A percentile compares a stretch with the other conserved stretches of the same genome.
These are phyloP conservation scores for Ecdyonurus torrentis DNA, from an alignment of 2,888 invertebrate genomes.

Conservation along the genomic window DNA sequence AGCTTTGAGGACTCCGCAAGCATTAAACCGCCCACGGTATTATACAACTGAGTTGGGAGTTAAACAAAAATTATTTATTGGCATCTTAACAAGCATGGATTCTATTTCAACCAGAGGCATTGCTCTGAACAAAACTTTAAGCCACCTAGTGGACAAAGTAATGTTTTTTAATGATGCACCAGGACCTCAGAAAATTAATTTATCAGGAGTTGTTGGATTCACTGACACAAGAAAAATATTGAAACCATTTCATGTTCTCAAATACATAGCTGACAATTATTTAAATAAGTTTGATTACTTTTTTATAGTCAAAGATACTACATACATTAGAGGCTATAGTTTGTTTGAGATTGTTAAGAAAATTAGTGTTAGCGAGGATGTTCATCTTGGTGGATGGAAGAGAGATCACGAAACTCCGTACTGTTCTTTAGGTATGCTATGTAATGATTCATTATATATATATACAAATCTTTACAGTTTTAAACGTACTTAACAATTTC, in stretches of 20 bases:
- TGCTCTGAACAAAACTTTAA: constrained; percentile 78
- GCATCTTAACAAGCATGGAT: constrained; percentile 60
- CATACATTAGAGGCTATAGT: constrained; percentile 66
- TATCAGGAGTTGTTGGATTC: constrained; percentile 62
- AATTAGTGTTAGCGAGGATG: constrained; percentile 69
- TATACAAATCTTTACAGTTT: constrained; percentile 12
- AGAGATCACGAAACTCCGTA: constrained; percentile 35
- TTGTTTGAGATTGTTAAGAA: constrained; percentile 52
- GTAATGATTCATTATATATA: background rate
- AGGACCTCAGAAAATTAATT: constrained; percentile 27
- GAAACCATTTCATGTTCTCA: constrained; percentile 72
- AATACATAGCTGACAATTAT: constrained; percentile 79
- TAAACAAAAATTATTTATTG: constrained; percentile 72
- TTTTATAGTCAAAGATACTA: constrained; percentile 67
- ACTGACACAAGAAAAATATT: constrained; percentile 59
- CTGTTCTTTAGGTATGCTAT: constrained; percentile 45
- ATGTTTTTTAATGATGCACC: constrained; percentile 52
- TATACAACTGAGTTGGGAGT: constrained; percentile 93
- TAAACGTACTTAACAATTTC: no score
- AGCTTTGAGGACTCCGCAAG: constrained; percentile 33
- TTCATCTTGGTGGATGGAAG: constrained; percentile 58
- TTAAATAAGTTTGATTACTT: constrained; percentile 86
- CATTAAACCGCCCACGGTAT: constrained; percentile 71
- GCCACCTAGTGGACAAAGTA: constrained; percentile 66
- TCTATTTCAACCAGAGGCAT: constrained; percentile 54